Conservation (phyloP, 2,113 vertebrate genomes). For the Halcyon senegalensis region DNA sequence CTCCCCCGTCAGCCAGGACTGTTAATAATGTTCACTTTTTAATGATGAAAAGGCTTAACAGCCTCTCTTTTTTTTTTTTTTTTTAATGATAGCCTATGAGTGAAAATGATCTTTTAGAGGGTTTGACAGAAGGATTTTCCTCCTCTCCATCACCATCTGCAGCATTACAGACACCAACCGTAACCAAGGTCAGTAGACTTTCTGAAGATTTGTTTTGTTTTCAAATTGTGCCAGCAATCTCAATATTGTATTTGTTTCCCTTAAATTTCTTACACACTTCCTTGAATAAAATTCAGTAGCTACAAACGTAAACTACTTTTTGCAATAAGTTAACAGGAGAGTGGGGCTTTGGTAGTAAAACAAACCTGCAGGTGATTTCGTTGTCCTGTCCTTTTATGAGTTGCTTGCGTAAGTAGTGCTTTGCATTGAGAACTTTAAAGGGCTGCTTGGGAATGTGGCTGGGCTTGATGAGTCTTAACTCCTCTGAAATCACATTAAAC, state of each 20-base stretch:
- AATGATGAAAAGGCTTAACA: neutral
- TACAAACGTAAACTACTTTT: neutral
- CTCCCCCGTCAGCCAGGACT: too few relatives aligned
- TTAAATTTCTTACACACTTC: neutral
- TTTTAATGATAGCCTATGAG: slow-evolving; percentile 66
- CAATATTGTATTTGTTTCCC: neutral
- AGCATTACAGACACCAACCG: neutral
- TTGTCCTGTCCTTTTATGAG: neutral
- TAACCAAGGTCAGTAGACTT: neutral
- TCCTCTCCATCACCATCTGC: slow-evolving; percentile 16
- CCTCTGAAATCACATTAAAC: neutral
- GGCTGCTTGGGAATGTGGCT: too few relatives aligned
- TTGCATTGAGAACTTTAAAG: neutral
- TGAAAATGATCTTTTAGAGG: slow-evolving; percentile 72
- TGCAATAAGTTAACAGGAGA: neutral
- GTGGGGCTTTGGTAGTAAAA: neutral
- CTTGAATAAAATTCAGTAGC: neutral
- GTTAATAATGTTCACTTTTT: neutral
- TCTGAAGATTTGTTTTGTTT: neutral
- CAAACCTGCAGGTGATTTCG: neutral
- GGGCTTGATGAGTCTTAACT: neutral
- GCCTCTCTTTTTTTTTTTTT: neutral
- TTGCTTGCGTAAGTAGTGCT: neutral
- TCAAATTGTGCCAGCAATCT: neutral
- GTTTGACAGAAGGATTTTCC: slow-evolving; percentile 74